Evolutionary conservation across 2,797 vertebrate species (phyloP), one percentile per base, ranked within the genome.

Genomic region (Acanthornis magna): DNA sequence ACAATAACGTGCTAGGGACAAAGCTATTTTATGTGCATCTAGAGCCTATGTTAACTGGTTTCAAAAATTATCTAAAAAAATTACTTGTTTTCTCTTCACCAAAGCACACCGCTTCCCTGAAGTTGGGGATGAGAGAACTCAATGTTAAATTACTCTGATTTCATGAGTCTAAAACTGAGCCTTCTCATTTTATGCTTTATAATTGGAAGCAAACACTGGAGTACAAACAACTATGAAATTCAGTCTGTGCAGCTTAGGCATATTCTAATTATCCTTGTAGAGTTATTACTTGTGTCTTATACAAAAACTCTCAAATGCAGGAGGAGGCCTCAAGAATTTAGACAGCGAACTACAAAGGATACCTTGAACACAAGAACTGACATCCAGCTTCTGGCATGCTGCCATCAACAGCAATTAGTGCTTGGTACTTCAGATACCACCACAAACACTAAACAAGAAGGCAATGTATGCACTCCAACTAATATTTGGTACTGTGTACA

Each of bases 91-190:
- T 94, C 94, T 73, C 26, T 50, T 94, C 92, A 91, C 36, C 55
- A 42, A 96, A 90, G 68, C 81, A 85, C 81, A 53, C 42, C 72
- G 43, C 48, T 88, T 68, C 75, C 62, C 91, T 68, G 73, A 96
- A 97, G 80, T 51, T 90, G 85, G 70, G 54, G 32, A 93, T 89
- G 76, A 96, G 92, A 96, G 71, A 96, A 91, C 38, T 95, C 91
- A 91, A 40, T 70, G 84, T 73, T 93, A 95, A 96, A 93, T 89
- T 93, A 96, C 67, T 94, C 78, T 25, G 26, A 93, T 91, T 93
- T 96, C 38, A 67, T 19, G 45, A 92, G 63, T 86, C 83, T 96
- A 72, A 96, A 96, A 82, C 89, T 91, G 42, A 96, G 71, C 54
- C 75, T 91, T 94, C 91, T 96, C 79, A 93, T 93, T 89, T 87